Percentiles rank a stretch among this genome's conserved stretches.
Evolutionary conservation across 2,888 invertebrate species (phyloP).

Genomic region (Ernsta delagoae): DNA sequence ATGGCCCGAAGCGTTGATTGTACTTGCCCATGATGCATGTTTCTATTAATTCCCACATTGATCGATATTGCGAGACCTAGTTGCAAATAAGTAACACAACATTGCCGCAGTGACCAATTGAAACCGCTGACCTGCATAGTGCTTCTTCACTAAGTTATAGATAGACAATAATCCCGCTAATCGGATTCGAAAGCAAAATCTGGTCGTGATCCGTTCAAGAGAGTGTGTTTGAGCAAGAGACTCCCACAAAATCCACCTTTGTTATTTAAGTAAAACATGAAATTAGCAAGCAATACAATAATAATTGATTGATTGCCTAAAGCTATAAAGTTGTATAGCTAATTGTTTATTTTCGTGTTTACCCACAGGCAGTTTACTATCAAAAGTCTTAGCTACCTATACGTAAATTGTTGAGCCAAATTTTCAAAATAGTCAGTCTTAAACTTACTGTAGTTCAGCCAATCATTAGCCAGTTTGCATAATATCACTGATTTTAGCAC

Average conservation of each 20-base stretch:
- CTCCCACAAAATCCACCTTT: not conserved
- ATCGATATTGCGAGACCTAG: constrained; percentile 26
- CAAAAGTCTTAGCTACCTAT: too few relatives aligned
- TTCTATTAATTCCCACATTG: constrained; percentile 15
- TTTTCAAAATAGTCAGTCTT: too few relatives aligned
- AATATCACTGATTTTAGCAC: too few relatives aligned
- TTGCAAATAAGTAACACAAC: constrained; percentile 10
- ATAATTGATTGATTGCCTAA: too few relatives aligned
- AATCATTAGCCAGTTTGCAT: too few relatives aligned
- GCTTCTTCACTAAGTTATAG: not conserved
- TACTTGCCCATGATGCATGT: constrained; percentile 4
- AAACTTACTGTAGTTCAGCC: too few relatives aligned
- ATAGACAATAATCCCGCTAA: not conserved
- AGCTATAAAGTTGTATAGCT: too few relatives aligned
- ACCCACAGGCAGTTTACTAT: too few relatives aligned
- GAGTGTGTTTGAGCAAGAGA: not conserved
- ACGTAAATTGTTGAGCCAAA: too few relatives aligned
- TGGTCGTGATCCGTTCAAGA: not conserved
- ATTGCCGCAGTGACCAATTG: not conserved
- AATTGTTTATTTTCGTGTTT: too few relatives aligned
- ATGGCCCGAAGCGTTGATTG: not conserved
- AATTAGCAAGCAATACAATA: too few relatives aligned
- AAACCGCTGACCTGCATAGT: not conserved
- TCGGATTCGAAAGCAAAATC: not conserved
- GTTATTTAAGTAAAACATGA: too few relatives aligned